Evolutionary conservation across 2,113 vertebrate species (phyloP).

Genomic region (Leptosomus discolor): DNA sequence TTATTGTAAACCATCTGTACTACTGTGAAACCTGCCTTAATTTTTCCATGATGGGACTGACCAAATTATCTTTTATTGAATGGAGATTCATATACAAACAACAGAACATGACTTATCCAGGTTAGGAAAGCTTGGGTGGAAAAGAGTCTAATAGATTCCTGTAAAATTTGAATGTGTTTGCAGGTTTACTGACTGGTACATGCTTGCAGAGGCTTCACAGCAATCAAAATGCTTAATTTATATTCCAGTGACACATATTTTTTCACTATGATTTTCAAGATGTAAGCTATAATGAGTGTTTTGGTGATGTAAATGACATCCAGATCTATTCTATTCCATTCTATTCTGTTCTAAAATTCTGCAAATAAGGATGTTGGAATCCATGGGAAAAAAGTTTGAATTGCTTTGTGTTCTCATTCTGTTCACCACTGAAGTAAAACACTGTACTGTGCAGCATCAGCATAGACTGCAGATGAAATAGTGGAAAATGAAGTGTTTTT

Average conservation of each 20-base stretch:
- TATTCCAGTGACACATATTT: neutral
- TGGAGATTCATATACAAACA: neutral
- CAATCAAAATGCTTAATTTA: neutral
- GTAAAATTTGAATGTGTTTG: neutral
- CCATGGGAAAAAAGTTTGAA: neutral
- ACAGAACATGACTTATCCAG: neutral
- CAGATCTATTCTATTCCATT: neutral
- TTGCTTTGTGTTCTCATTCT: constrained; percentile 18
- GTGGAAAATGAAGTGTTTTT: neutral
- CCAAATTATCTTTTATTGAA: neutral
- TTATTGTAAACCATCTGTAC: neutral
- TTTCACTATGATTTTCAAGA: neutral
- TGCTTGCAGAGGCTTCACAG: neutral
- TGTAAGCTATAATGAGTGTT: neutral
- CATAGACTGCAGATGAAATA: neutral
- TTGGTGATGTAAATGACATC: constrained; percentile 6
- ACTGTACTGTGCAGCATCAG: neutral
- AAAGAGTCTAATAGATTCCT: neutral
- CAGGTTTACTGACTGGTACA: neutral
- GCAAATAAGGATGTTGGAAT: neutral
- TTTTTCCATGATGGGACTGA: neutral
- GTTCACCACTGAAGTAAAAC: neutral
- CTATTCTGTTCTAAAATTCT: neutral
- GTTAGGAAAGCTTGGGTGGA: neutral
- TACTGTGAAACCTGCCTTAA: neutral